phyloP scores from a whole-genome alignment of 2,888 invertebrate species.

The Cerceris rybyensis region DNA sequence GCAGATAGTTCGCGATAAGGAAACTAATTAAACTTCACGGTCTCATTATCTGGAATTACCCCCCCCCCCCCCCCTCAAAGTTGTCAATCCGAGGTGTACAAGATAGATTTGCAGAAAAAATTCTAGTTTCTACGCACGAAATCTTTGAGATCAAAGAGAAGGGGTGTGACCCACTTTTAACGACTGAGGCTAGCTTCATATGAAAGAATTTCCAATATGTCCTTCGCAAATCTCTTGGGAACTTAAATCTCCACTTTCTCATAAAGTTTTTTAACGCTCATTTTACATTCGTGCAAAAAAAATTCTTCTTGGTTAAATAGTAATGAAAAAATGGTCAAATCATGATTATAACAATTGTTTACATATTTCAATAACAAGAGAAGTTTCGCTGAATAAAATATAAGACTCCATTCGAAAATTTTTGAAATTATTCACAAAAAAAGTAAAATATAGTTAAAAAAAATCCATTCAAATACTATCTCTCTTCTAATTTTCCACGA shows the following conservation, averaged over 20 bases:
- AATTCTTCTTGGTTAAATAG: too few relatives aligned
- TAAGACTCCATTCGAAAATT: too few relatives aligned
- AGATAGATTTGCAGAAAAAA: background rate
- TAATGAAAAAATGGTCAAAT: too few relatives aligned
- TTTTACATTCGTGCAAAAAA: background rate
- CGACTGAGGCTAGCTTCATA: conserved; percentile 36
- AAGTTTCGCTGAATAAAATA: too few relatives aligned
- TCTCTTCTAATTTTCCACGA: too few relatives aligned
- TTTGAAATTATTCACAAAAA: too few relatives aligned
- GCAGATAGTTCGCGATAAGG: background rate
- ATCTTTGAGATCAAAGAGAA: conserved; percentile 49
- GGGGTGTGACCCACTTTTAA: conserved; percentile 54
- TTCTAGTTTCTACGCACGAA: conserved; percentile 3
- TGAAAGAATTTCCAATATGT: conserved; percentile 38
- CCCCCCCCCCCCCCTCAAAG: background rate
- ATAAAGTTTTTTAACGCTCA: background rate
- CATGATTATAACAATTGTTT: too few relatives aligned
- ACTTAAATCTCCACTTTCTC: conserved; percentile 29
- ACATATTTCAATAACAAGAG: too few relatives aligned
- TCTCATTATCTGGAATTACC: background rate
- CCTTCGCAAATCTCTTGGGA: conserved; percentile 26
- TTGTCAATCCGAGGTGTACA: background rate
- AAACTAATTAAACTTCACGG: conserved; percentile 19
- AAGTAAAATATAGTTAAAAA: too few relatives aligned
- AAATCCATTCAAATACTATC: too few relatives aligned